Conservation (phyloP, 2,888 invertebrate species). For the Melieria omissa region DNA sequence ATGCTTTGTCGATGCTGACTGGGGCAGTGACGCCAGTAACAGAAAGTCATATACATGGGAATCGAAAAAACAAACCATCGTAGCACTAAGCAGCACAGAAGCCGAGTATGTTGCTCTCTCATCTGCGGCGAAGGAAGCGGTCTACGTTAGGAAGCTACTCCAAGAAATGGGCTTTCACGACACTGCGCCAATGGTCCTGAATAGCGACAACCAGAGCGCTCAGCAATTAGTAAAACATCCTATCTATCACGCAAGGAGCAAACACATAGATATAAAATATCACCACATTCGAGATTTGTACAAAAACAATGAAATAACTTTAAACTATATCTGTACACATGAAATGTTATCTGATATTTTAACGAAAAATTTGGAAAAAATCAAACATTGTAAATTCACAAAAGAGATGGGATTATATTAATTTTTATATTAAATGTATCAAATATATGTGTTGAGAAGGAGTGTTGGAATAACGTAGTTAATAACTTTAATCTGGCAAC, state of each 20-base stretch:
- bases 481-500: no score
- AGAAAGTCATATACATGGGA: constrained; percentile 35
- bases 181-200: neutral
- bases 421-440: neutral
- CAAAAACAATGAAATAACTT: constrained; percentile 14
- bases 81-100: constrained; percentile 42
- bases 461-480: neutral
- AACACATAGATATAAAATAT: constrained; percentile 26
- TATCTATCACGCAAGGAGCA: constrained; percentile 9
- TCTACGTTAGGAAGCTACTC: constrained; percentile 29
- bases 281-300: constrained; percentile 11
- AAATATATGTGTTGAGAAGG: neutral
- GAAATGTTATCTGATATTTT: constrained; percentile 16
- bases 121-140: constrained; percentile 47
- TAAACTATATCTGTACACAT: constrained; percentile 21
- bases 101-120: constrained; percentile 46
- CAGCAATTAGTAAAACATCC: constrained; percentile 19
- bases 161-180: constrained; percentile 6
- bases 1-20: constrained; percentile 38
- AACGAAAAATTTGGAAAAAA: constrained; percentile 3
- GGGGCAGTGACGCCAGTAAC: constrained; percentile 26
- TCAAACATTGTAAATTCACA: constrained; percentile 5
- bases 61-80: constrained; percentile 25
- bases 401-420: constrained; percentile 9
- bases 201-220: constrained; percentile 17